Percentiles rank a stretch among this genome's conserved stretches.
These are phyloP conservation scores for Ormyrus pomaceus DNA, from an alignment of 2,888 invertebrate species.

Conservation along the genomic window DNA sequence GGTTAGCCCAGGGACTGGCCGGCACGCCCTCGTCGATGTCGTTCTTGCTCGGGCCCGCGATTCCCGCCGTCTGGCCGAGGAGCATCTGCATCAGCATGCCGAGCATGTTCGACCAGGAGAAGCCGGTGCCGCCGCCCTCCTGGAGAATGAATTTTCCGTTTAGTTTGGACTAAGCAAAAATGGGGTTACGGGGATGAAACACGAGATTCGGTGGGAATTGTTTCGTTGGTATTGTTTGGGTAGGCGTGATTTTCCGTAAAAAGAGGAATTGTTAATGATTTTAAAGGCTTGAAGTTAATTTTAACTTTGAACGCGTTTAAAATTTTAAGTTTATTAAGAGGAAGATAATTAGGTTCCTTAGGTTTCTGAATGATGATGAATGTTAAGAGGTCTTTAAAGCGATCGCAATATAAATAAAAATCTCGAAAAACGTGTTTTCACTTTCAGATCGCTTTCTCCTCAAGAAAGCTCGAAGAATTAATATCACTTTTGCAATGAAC, in stretches of 20 bases:
- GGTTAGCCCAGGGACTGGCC: constrained; percentile 91
- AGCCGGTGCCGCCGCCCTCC: constrained; percentile 80
- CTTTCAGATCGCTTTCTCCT: constrained; percentile 31
- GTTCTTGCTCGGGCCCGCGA: constrained; percentile 88
- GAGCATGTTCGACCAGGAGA: constrained; percentile 93
- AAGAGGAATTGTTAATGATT: too few relatives aligned
- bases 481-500: constrained; percentile 20
- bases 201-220: too few relatives aligned
- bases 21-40: constrained; percentile 83
- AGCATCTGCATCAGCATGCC: constrained; percentile 93
- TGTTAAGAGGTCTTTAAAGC: too few relatives aligned
- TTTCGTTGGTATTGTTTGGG: too few relatives aligned
- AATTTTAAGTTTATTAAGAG: too few relatives aligned
- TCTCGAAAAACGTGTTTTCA: constrained; percentile 25
- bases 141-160: too few relatives aligned
- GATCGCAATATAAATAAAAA: background rate
- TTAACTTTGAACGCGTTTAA: background rate
- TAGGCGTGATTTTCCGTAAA: too few relatives aligned
- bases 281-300: background rate
- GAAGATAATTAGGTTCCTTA: too few relatives aligned
- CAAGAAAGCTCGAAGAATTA: constrained; percentile 23
- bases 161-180: background rate
- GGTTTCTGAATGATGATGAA: too few relatives aligned
- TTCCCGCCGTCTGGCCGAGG: constrained; percentile 82
- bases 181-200: background rate